Percentiles rank a stretch among this genome's conserved stretches.
These are phyloP conservation scores for Pyrrhia umbra DNA, from an alignment of 2,888 invertebrate species.

Conservation along the genomic window DNA sequence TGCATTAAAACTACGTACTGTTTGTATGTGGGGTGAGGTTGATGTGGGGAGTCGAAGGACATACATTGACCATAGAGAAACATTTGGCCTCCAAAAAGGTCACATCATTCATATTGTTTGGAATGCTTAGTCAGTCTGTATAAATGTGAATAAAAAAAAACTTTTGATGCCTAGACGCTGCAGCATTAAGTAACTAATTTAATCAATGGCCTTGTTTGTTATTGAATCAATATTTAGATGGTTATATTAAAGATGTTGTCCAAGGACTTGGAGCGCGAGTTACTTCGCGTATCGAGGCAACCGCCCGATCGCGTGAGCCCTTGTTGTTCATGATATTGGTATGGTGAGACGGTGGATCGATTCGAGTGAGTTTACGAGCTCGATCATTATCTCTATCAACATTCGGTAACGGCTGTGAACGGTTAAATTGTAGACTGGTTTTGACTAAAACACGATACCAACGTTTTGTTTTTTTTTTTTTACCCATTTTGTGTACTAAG, in stretches of 20 bases:
- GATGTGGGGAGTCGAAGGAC: slow-evolving; percentile 48
- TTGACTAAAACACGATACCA: slow-evolving; percentile 39
- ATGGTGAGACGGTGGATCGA: slow-evolving; percentile 70
- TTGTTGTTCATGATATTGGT: slow-evolving; percentile 70
- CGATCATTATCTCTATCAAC: slow-evolving; percentile 74
- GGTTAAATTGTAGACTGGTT: slow-evolving; percentile 58
- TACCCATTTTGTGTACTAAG: background rate
- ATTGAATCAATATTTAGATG: slow-evolving; percentile 37
- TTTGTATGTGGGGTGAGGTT: slow-evolving; percentile 18
- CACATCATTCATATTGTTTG: slow-evolving; percentile 13
- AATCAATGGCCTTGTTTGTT: background rate
- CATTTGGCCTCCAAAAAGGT: slow-evolving; percentile 32
- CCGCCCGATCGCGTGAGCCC: slow-evolving; percentile 71
- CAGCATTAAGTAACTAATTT: background rate
- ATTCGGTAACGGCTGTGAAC: slow-evolving; percentile 66
- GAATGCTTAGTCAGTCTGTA: background rate
- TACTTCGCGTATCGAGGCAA: slow-evolving; percentile 57
- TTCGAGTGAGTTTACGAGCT: slow-evolving; percentile 73
- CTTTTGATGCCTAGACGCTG: too few species aligned
- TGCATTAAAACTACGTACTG: slow-evolving; percentile 5
- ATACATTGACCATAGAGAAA: slow-evolving; percentile 24
- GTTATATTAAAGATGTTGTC: slow-evolving; percentile 62
- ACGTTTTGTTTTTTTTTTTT: slow-evolving; percentile 11
- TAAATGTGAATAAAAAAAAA: background rate
- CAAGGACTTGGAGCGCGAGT: slow-evolving; percentile 62